A percentile compares a stretch with the other conserved stretches of the same genome.
Conservation (phyloP, 2,113 vertebrate species). For the Poeciliopsis retropinna region DNA sequence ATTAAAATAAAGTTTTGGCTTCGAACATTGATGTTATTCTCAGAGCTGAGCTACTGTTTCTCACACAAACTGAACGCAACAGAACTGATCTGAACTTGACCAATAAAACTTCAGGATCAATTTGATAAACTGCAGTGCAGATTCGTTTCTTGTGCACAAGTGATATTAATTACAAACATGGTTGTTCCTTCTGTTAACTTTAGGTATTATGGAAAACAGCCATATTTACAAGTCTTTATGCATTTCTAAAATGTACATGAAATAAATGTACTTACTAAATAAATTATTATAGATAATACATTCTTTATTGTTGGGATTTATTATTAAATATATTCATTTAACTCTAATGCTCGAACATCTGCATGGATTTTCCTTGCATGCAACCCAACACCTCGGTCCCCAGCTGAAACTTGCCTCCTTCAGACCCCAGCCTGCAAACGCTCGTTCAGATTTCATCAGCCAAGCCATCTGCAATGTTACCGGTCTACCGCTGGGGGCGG, state of each 20-base stretch:
- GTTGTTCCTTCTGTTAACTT: not conserved
- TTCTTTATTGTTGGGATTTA: not conserved
- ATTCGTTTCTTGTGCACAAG: too few species aligned
- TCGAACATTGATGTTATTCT: not conserved
- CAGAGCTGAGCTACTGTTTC: too few species aligned
- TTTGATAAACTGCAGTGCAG: too few species aligned
- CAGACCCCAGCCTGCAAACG: constrained; percentile 55
- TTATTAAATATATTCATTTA: not conserved
- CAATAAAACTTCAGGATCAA: too few species aligned
- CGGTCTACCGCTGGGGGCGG: constrained; percentile 63
- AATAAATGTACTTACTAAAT: not conserved
- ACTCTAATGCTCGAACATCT: not conserved
- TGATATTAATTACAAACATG: too few species aligned
- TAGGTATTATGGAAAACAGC: not conserved
- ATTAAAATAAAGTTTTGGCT: not conserved
- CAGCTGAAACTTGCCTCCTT: constrained; percentile 14
- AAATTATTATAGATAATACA: not conserved
- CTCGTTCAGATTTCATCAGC: constrained; percentile 80
- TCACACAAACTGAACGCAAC: too few species aligned
- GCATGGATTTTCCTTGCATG: not conserved
- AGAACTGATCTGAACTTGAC: too few species aligned
- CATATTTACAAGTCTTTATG: too few species aligned
- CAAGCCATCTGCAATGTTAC: constrained; percentile 48
- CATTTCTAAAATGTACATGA: not conserved
- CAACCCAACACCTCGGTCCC: constrained; percentile 3